Conservation (phyloP, 2,888 invertebrate species). For the Azorinus chamasolen region DNA sequence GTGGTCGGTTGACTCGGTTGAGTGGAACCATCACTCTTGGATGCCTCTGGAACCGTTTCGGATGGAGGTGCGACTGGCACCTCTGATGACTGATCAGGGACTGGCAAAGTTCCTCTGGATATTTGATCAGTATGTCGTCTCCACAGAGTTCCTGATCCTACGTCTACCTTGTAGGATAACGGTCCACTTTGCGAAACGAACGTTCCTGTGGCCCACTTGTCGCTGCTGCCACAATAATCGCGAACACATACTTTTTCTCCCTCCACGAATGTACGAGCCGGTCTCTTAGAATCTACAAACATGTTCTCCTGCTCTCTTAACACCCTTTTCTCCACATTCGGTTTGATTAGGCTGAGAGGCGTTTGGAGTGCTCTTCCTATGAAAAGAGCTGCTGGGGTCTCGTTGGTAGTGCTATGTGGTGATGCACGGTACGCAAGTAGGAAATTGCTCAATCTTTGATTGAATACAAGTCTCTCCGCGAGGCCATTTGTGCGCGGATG, state of each 20-base stretch:
- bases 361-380: constrained; percentile 5
- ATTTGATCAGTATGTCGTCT: constrained; percentile 36
- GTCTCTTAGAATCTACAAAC: neutral
- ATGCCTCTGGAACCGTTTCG: no score
- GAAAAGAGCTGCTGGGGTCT: constrained; percentile 15
- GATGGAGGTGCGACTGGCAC: no score
- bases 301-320: constrained; percentile 9
- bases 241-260: constrained; percentile 29
- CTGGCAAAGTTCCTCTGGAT: no score
- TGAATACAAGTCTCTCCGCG: constrained; percentile 62
- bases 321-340: constrained; percentile 1
- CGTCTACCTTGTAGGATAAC: constrained; percentile 33
- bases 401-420: constrained; percentile 9
- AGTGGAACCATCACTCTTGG: no score
- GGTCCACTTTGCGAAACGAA: constrained; percentile 28
- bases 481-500: constrained; percentile 64
- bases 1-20: no score
- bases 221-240: constrained; percentile 17
- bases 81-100: no score
- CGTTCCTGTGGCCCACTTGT: constrained; percentile 18
- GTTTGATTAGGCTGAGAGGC: constrained; percentile 17
- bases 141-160: constrained; percentile 10
- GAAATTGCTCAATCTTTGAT: constrained; percentile 22
- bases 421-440: constrained; percentile 8
- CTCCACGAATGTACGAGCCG: constrained; percentile 14